Conservation (phyloP, 2,113 vertebrate genomes). For the Onychostruthus taczanowskii region DNA sequence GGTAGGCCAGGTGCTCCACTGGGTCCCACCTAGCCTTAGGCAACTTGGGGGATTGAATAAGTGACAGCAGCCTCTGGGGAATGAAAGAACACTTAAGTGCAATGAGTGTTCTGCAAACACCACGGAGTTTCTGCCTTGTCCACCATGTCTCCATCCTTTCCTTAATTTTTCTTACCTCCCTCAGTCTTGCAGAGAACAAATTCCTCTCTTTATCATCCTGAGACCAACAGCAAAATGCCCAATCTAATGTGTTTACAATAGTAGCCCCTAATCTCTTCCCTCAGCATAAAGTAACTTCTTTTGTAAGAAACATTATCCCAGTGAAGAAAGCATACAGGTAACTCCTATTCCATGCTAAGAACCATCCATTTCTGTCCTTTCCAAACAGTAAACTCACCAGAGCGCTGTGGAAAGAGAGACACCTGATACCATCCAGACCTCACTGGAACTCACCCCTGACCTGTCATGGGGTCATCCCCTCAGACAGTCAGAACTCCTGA, state of each 20-base stretch:
- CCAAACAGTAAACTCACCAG: not conserved
- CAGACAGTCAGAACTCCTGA: not conserved
- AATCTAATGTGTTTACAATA: not conserved
- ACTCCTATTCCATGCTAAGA: not conserved
- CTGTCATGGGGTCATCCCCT: not conserved
- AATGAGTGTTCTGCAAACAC: not conserved
- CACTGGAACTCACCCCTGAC: not conserved
- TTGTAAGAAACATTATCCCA: not conserved
- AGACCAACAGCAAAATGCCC: not conserved
- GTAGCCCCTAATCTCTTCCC: not conserved
- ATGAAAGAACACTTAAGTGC: not conserved
- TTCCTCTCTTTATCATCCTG: not conserved
- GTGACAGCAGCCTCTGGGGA: not conserved
- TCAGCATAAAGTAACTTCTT: not conserved
- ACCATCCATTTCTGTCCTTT: not conserved
- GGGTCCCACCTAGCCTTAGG: not conserved
- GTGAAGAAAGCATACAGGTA: not conserved
- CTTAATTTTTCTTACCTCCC: not conserved
- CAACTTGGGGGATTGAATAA: not conserved
- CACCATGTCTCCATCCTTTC: not conserved
- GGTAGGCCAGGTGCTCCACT: not conserved
- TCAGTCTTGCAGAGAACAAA: not conserved
- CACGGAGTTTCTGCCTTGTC: not conserved
- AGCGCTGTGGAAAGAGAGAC: not conserved
- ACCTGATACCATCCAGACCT: not conserved